phyloP scores from a whole-genome alignment of 2,797 vertebrate genomes.

The Mormyrops attenuatus region DNA sequence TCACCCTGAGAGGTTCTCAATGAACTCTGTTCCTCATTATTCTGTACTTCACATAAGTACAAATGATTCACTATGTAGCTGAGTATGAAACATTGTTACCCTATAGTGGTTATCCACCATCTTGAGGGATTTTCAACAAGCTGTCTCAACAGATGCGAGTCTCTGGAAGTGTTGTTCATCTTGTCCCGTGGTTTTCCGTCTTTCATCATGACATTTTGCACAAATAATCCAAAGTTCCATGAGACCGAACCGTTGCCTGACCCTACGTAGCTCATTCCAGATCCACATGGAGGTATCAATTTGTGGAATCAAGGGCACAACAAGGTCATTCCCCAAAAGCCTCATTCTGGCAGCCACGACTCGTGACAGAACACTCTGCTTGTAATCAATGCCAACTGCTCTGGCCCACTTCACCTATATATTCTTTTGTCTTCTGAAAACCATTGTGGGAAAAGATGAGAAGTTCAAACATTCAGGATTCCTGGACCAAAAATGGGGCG shows the following conservation, averaged over 20 bases:
- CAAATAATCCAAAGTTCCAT: not conserved
- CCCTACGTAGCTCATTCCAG: not conserved
- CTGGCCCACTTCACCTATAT: not conserved
- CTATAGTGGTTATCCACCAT: not conserved
- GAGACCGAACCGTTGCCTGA: not conserved
- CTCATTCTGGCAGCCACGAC: not conserved
- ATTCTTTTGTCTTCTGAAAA: not conserved
- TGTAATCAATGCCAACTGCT: slow-evolving; percentile 1
- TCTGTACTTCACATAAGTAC: slow-evolving; percentile 6
- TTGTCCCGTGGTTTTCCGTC: not conserved
- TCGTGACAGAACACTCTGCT: not conserved
- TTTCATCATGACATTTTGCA: not conserved
- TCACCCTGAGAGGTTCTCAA: not conserved
- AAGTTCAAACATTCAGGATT: slow-evolving; percentile 13
- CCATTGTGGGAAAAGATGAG: not conserved
- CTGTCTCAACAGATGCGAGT: not conserved
- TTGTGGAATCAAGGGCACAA: not conserved
- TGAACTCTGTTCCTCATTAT: not conserved
- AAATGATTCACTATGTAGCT: not conserved
- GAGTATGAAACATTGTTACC: not conserved
- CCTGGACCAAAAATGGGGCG: not conserved
- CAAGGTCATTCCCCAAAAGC: not conserved
- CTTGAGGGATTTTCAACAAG: not conserved
- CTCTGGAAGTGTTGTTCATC: slow-evolving; percentile 3
- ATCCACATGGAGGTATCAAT: not conserved